Evolutionary conservation across 2,113 vertebrate species (phyloP), one percentile per base, ranked within the genome.

Genomic region (Conger conger): DNA sequence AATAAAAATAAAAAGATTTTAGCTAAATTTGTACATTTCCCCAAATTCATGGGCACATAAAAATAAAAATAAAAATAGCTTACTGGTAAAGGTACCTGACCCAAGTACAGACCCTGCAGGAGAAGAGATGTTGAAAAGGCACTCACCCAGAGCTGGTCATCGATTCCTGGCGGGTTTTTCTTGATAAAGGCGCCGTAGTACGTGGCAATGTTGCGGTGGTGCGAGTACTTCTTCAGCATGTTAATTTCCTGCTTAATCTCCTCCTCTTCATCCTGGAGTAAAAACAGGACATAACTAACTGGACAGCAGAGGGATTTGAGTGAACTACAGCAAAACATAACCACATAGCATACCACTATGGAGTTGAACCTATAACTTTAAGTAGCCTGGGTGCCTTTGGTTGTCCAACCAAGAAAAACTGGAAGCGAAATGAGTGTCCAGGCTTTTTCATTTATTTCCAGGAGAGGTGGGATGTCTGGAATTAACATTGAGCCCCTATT

Each of bases 201-300:
- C 0, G 98, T 99, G 6, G 95, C 95, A 4, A 96, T 96, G 90
- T 99, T 99, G 87, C 98, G 95, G 91, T 99, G 98, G 94, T 99
- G 98, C 86, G 97, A 99, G 92, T 99, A 99, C 89, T 99, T 99
- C 91, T 99, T 99, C 83, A 99, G 91, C 98, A 99, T 99, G 92
- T 99, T 99, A 93, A 99, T 99, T 93, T 99, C 98, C 27, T 98
- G 97, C 93, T 99, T 99, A 94, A 99, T 99, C 94, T 99, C 98
- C 93, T 99, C 98, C 90, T 99, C 98, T 95, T 99, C 98, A 95
- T 99, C 98, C 98, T 99, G 85, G 81, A 38, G 36, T 17, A 73
- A 20, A 60, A 3, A 73, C 2, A 57, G 54, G 68, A 91, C 35
- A 36, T 17, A n/a, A 35, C 78, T 68, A 79, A n/a, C n/a, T 33